phyloP scores from a whole-genome alignment of 2,797 vertebrate species.

The Gephyroberyx darwinii region DNA sequence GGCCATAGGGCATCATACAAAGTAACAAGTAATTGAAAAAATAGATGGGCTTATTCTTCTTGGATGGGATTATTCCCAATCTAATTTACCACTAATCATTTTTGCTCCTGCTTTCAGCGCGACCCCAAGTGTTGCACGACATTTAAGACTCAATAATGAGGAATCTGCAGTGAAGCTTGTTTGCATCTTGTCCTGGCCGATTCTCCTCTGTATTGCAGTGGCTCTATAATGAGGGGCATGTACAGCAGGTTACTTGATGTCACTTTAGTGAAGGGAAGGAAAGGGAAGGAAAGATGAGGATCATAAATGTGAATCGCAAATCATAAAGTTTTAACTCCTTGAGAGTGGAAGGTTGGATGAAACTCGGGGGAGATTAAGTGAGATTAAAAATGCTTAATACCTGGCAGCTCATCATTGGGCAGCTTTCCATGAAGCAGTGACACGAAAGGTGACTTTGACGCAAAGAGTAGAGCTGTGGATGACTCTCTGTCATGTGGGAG shows the following conservation, averaged over 20 bases:
- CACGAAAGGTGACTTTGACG: conserved; percentile 81
- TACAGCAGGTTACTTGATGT: conserved; percentile 23
- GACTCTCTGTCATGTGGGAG: conserved; percentile 60
- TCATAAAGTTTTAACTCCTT: conserved; percentile 75
- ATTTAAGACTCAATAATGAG: conserved; percentile 34
- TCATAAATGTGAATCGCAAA: conserved; percentile 68
- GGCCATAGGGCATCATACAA: conserved; percentile 38
- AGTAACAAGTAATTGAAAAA: conserved; percentile 27
- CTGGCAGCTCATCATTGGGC: conserved; percentile 77
- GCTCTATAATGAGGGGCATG: conserved; percentile 27
- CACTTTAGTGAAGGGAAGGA: conserved; percentile 29
- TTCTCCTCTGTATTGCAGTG: conserved; percentile 12
- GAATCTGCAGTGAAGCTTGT: not conserved
- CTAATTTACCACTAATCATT: conserved; percentile 55
- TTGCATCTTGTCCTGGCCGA: conserved; percentile 4
- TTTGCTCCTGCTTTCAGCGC: conserved; percentile 29
- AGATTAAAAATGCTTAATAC: conserved; percentile 84
- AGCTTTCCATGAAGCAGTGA: conserved; percentile 76
- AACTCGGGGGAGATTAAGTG: conserved; percentile 81
- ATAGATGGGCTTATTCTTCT: conserved; percentile 54
- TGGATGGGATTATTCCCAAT: conserved; percentile 49
- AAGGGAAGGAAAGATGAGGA: conserved; percentile 46
- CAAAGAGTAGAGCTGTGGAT: conserved; percentile 58
- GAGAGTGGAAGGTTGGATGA: conserved; percentile 75
- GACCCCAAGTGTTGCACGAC: conserved; percentile 7